phyloP scores from a whole-genome alignment of 2,888 invertebrate genomes.

The Nomada hirtipes region DNA sequence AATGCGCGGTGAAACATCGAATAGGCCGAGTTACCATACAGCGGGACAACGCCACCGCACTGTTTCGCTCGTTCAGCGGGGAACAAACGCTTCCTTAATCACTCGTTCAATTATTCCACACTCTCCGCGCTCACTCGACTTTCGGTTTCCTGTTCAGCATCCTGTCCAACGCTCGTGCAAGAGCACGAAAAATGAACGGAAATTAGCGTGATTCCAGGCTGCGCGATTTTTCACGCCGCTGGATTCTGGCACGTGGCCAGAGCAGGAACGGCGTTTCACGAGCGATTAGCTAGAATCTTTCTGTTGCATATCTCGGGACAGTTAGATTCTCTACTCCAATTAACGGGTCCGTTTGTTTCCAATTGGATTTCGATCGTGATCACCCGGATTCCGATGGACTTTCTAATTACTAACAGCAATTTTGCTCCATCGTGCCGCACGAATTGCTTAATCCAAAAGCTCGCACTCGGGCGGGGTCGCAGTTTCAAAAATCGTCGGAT shows the following conservation, averaged over 20 bases:
- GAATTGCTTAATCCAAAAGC: neutral
- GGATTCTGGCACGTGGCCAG: constrained; percentile 36
- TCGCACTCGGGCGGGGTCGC: neutral
- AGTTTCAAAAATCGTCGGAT: too few species aligned
- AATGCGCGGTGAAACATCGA: constrained; percentile 1
- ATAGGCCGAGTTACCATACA: neutral
- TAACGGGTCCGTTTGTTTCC: neutral
- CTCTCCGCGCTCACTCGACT: neutral
- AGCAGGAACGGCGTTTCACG: constrained; percentile 26
- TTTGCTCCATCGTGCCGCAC: neutral
- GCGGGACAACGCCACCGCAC: neutral
- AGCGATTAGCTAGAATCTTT: constrained; percentile 28
- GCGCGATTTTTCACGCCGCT: constrained; percentile 36
- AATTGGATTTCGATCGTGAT: constrained; percentile 36
- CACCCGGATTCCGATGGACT: neutral
- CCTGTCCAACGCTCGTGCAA: neutral
- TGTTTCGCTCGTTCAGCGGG: neutral
- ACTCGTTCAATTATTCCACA: constrained; percentile 17
- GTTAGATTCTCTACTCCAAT: constrained; percentile 13
- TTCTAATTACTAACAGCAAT: neutral
- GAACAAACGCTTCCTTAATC: constrained; percentile 36
- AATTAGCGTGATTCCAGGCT: constrained; percentile 30
- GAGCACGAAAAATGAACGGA: constrained; percentile 20
- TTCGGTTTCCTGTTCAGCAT: neutral
- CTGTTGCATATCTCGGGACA: neutral